Percentiles rank a stretch among this genome's conserved stretches.
These are phyloP conservation scores for Mesochorus sp. DNA, from an alignment of 2,888 invertebrate species.

Conservation along the genomic window DNA sequence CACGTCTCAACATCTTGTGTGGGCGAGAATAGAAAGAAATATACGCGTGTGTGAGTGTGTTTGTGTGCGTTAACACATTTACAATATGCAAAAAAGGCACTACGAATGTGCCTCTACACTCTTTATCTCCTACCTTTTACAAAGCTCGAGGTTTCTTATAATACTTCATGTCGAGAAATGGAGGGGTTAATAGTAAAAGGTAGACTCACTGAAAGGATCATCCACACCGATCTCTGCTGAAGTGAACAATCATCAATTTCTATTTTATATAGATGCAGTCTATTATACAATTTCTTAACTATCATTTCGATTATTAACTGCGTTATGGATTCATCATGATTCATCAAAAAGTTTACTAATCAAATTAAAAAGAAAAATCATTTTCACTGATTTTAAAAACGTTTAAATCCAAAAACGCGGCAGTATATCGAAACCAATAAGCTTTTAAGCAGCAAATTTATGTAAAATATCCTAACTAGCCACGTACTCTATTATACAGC, in stretches of 20 bases:
- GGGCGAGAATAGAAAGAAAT: slow-evolving; percentile 47
- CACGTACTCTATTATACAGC: too few species aligned
- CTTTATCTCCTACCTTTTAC: background rate
- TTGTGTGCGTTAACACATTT: too few species aligned
- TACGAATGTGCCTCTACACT: slow-evolving; percentile 1
- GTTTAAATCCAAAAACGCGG: too few species aligned
- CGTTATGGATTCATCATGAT: too few species aligned
- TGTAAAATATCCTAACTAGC: too few species aligned
- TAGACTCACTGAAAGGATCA: slow-evolving; percentile 46
- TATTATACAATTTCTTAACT: background rate
- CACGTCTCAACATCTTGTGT: slow-evolving; percentile 47
- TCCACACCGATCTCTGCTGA: slow-evolving; percentile 31
- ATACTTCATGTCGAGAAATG: slow-evolving; percentile 26
- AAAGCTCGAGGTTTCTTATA: slow-evolving; percentile 13
- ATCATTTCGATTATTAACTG: background rate
- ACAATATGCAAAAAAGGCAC: too few species aligned
- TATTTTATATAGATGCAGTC: background rate
- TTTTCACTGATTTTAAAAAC: too few species aligned
- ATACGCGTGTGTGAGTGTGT: slow-evolving; percentile 8
- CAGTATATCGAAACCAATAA: too few species aligned
- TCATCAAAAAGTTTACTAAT: too few species aligned
- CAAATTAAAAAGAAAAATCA: too few species aligned
- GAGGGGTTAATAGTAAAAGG: slow-evolving; percentile 44
- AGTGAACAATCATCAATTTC: slow-evolving; percentile 1
- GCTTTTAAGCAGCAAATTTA: too few species aligned